Conservation (phyloP, 2,113 vertebrate genomes). For the Phaetusa simplex region DNA sequence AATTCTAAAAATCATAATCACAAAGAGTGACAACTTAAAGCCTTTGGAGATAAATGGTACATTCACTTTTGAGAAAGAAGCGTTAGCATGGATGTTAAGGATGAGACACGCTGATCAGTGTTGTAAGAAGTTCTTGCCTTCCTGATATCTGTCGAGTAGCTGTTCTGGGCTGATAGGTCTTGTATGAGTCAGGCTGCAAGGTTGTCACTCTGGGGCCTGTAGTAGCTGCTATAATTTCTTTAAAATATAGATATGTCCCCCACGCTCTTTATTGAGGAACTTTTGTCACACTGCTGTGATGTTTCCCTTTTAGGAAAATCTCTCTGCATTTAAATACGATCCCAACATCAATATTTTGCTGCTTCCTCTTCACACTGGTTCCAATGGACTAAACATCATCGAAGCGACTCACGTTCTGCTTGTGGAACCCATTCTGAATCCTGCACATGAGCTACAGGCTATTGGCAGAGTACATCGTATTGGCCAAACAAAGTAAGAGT, state of each 20-base stretch:
- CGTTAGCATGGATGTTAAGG: background rate
- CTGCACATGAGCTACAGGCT: conserved; percentile 95
- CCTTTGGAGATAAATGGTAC: background rate
- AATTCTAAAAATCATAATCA: background rate
- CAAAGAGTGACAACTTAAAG: background rate
- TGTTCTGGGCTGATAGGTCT: background rate
- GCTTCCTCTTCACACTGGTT: conserved; percentile 95
- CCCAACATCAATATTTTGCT: conserved; percentile 97
- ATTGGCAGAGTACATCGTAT: conserved; percentile 97
- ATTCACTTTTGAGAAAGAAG: background rate
- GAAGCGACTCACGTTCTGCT: conserved; percentile 95
- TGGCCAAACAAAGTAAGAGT: conserved; percentile 92
- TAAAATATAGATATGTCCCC: background rate
- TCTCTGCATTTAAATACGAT: conserved; percentile 95
- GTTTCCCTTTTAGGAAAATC: conserved; percentile 87
- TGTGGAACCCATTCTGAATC: conserved; percentile 96
- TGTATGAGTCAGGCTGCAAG: background rate
- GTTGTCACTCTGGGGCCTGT: background rate
- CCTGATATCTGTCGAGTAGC: background rate
- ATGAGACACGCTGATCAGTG: background rate
- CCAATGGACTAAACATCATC: conserved; percentile 96
- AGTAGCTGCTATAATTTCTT: background rate
- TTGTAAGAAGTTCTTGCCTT: background rate
- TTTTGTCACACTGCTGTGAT: background rate
- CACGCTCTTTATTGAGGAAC: background rate